Conservation (phyloP, 2,797 vertebrate species). For the Lutjanus argentimaculatus region DNA sequence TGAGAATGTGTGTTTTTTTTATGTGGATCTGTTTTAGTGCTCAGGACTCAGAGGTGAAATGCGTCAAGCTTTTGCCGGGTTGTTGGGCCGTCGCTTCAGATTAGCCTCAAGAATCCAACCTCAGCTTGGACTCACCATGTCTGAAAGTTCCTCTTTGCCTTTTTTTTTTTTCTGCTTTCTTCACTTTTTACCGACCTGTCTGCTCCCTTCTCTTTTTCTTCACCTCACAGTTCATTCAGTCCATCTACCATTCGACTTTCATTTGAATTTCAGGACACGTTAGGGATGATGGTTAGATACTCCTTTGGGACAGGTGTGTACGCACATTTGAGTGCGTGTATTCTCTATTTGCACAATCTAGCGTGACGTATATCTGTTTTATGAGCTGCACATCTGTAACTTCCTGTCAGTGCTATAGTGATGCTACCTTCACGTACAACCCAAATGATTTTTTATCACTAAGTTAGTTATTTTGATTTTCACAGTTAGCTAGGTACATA, state of each 20-base stretch:
- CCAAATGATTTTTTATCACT: too few relatives aligned
- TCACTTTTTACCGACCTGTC: conserved; percentile 18
- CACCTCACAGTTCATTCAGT: not conserved
- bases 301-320: conserved; percentile 33
- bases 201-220: conserved; percentile 10
- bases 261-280: conserved; percentile 42
- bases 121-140: conserved; percentile 23
- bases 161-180: conserved; percentile 32
- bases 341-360: too few relatives aligned
- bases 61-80: conserved; percentile 65
- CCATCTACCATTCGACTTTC: conserved; percentile 8
- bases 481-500: too few relatives aligned
- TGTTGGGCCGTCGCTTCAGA: conserved; percentile 73
- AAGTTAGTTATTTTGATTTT: too few relatives aligned
- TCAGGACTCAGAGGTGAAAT: conserved; percentile 69
- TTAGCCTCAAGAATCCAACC: conserved; percentile 66
- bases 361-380: too few relatives aligned
- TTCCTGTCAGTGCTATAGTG: too few relatives aligned
- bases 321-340: conserved; percentile 4
- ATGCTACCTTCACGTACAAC: too few relatives aligned
- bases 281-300: conserved; percentile 36
- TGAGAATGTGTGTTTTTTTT: conserved; percentile 48
- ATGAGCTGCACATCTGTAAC: too few relatives aligned
- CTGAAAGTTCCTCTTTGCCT: conserved; percentile 54
- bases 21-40: conserved; percentile 66